Conservation (phyloP, 1,140 invertebrate species). For the Thaumetopoea pityocampa region DNA sequence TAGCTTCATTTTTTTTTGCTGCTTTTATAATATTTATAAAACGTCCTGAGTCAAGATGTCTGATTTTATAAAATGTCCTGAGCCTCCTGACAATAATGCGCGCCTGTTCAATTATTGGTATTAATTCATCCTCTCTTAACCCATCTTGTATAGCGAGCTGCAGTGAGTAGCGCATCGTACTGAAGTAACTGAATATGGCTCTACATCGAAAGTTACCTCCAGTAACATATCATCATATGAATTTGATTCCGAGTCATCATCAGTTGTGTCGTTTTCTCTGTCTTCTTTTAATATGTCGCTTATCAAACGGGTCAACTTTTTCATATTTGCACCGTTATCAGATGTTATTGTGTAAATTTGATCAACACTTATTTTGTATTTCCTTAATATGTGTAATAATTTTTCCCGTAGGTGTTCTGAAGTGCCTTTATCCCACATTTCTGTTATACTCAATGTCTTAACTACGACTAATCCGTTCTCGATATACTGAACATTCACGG, state of each 20-base stretch:
- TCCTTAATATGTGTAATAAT: not conserved
- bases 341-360: not conserved
- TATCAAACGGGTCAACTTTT: not conserved
- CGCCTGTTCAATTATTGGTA: not conserved
- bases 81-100: not conserved
- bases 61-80: too few relatives aligned
- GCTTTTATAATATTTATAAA: not conserved
- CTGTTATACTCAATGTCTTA: not conserved
- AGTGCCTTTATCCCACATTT: not conserved
- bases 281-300: too few relatives aligned
- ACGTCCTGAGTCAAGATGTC: too few relatives aligned
- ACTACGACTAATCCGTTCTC: not conserved
- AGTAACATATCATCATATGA: too few relatives aligned
- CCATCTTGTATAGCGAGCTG: not conserved
- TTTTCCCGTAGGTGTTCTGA: not conserved
- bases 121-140: not conserved
- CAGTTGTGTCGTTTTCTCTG: not conserved
- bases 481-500: not conserved
- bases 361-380: not conserved
- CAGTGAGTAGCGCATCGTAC: too few relatives aligned
- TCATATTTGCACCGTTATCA: constrained; percentile 1
- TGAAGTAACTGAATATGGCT: too few relatives aligned
- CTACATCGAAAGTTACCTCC: too few relatives aligned
- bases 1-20: not conserved
- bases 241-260: not conserved